Percentiles rank a stretch among this genome's conserved stretches.
Conservation (phyloP, 2,888 invertebrate species). For the Xestia sexstrigata region DNA sequence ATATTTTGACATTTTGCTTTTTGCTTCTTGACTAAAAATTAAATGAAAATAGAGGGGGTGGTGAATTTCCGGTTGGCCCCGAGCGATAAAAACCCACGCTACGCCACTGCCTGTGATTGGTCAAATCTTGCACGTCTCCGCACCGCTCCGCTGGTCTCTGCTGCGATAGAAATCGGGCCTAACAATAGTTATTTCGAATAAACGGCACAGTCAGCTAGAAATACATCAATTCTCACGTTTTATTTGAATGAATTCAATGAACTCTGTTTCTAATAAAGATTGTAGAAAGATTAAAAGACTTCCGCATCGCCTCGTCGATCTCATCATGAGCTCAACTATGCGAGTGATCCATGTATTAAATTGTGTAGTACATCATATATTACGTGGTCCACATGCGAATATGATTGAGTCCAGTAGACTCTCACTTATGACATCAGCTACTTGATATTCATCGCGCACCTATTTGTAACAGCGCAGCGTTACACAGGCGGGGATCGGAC, state of each 20-base stretch:
- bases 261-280: background rate
- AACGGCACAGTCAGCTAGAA: background rate
- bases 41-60: no score
- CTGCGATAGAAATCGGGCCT: background rate
- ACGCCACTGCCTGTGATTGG: background rate
- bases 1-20: no score
- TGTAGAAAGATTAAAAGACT: background rate
- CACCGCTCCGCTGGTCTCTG: background rate
- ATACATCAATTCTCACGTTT: background rate
- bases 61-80: no score
- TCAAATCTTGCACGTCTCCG: background rate
- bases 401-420: constrained; percentile 18
- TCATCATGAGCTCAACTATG: background rate
- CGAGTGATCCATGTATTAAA: background rate
- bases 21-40: no score
- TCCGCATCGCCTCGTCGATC: background rate
- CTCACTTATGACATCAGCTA: constrained; percentile 41
- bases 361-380: constrained; percentile 11
- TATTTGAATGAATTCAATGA: background rate
- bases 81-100: no score
- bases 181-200: background rate
- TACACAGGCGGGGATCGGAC: background rate
- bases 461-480: constrained; percentile 12
- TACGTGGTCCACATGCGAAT: constrained; percentile 27
- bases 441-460: constrained; percentile 34